Conservation (phyloP, 2,797 vertebrate species). For the Phoxinus dragarum region DNA sequence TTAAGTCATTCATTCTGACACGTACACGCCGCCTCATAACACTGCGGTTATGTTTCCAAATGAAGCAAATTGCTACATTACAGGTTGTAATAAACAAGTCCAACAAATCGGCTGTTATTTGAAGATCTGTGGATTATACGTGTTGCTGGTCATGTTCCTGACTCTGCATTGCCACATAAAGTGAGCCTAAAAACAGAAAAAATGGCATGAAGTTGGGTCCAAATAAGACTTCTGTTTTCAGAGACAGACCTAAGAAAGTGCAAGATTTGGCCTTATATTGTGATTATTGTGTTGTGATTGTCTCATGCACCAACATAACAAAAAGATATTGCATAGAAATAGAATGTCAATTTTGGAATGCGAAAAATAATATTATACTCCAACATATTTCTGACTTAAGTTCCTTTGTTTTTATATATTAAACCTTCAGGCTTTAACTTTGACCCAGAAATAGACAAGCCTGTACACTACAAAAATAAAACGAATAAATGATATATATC, state of each 20-base stretch:
- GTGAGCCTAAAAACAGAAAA: no score
- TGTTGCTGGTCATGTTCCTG: conserved; percentile 21
- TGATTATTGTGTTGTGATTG: neutral
- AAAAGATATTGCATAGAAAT: neutral
- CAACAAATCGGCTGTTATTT: conserved; percentile 57
- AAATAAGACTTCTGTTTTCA: neutral
- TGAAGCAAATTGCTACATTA: conserved; percentile 50
- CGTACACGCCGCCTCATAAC: conserved; percentile 65
- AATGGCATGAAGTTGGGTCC: neutral
- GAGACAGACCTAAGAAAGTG: neutral
- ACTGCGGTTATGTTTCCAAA: conserved; percentile 68
- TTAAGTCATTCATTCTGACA: conserved; percentile 71
- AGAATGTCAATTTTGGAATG: no score
- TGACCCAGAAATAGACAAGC: no score
- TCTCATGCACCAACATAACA: neutral
- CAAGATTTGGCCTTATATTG: neutral
- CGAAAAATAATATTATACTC: no score
- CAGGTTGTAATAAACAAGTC: conserved; percentile 41
- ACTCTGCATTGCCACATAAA: no score
- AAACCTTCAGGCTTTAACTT: no score
- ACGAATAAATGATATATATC: no score
- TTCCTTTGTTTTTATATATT: no score
- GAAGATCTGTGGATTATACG: conserved; percentile 54
- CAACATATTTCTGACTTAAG: no score
- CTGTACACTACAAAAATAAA: no score